These are phyloP conservation scores for Chloebia gouldiae DNA, from an alignment of 2,113 vertebrate genomes.

Conservation along the genomic window DNA sequence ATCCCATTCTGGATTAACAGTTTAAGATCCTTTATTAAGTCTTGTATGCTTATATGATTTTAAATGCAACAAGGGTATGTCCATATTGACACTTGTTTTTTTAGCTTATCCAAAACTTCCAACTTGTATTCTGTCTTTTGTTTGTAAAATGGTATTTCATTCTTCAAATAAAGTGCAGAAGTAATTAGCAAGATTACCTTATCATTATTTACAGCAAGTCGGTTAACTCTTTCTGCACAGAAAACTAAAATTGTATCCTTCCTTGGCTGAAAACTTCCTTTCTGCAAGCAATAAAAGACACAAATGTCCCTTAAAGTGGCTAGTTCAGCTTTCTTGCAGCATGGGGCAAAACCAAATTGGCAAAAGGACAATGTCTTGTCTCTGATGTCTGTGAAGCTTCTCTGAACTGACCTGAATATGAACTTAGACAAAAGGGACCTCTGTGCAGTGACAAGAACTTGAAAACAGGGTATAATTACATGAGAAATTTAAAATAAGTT, in stretches of 20 bases:
- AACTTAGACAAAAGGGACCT: background rate
- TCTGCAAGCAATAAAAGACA: background rate
- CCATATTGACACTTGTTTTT: background rate
- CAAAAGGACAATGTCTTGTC: background rate
- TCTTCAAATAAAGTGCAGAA: background rate
- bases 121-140: background rate
- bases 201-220: background rate
- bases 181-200: background rate
- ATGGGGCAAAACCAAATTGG: background rate
- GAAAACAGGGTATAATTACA: background rate
- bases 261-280: background rate
- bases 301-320: background rate
- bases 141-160: background rate
- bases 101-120: background rate
- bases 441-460: background rate
- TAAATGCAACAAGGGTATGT: background rate
- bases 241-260: background rate
- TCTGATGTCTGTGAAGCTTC: background rate
- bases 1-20: background rate
- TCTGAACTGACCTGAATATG: background rate
- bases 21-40: background rate
- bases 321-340: background rate
- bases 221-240: background rate
- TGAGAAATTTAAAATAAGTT: constrained; percentile 13
- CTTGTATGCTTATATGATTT: background rate